Evolutionary conservation across 1,140 invertebrate species (phyloP).

Genomic region (Aricia agestis): DNA sequence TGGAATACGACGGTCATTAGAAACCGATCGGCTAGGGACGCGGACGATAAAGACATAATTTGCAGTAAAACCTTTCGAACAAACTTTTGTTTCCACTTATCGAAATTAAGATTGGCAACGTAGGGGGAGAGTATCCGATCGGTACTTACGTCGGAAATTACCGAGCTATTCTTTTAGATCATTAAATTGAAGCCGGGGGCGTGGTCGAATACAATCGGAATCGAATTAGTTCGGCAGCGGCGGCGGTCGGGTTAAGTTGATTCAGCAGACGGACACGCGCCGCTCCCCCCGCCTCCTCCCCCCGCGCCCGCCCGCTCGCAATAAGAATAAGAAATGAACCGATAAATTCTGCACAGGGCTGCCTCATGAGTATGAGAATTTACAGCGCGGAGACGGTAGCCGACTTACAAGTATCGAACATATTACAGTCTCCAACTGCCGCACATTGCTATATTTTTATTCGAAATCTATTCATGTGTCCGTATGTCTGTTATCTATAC

Average conservation of each 20-base stretch:
- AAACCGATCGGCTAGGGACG: neutral
- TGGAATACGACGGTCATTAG: neutral
- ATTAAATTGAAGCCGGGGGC: constrained; percentile 59
- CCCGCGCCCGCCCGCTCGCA: constrained; percentile 43
- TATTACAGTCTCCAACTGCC: neutral
- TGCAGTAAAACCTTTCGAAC: neutral
- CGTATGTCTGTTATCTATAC: too few species aligned
- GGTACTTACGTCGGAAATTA: constrained; percentile 30
- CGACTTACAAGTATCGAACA: constrained; percentile 24
- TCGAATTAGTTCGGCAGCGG: constrained; percentile 68
- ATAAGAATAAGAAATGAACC: constrained; percentile 68
- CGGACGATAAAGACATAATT: neutral
- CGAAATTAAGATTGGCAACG: constrained; percentile 7
- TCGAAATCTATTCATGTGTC: too few species aligned
- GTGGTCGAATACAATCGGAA: constrained; percentile 70
- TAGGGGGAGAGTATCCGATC: constrained; percentile 15
- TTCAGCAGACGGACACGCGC: constrained; percentile 67
- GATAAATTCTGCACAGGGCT: constrained; percentile 51
- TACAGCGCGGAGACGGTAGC: constrained; percentile 31
- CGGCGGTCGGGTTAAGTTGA: constrained; percentile 57
- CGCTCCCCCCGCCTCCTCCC: constrained; percentile 41
- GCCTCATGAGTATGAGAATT: constrained; percentile 36
- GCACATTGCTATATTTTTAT: neutral
- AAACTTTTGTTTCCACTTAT: constrained; percentile 7
- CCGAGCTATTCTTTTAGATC: constrained; percentile 55